Evolutionary conservation across 37 sponge, comb jelly and placozoan genomes (phyloP), one percentile per base, ranked within the genome.

Genomic region (Sycon ciliatum): DNA sequence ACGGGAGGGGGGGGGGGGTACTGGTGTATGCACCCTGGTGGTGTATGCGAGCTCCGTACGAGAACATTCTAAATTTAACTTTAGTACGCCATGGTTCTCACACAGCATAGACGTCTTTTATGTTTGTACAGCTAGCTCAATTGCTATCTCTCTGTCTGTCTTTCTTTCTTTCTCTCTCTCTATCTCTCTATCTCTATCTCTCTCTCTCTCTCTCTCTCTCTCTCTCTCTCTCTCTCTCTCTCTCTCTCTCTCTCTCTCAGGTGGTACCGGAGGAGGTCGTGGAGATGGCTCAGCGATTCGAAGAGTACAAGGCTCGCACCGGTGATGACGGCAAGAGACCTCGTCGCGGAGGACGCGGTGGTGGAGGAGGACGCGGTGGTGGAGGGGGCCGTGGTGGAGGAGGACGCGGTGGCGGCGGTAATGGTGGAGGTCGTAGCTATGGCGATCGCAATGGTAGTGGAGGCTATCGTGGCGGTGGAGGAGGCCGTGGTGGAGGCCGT

Each of bases 351-450:
- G 13, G 53, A 18, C 16, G 53, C 18, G 13, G 16, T 20, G 53
- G 18, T 24, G 63, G 63, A 23, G 63, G 63, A 11, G 63, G 63
- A 11, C 63, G 63, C 26, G 63, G 63, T 9, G 31, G 63, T 11
- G 31, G 63, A 60, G 63, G 63, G 22, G 63, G 26, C 63, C 63
- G 63, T 9, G 13, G 49, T 18, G 9, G 49, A 13, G 49, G 49
- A 42, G 49, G 49, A 42, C 49, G 13, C 13, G 49, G 13, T 18
- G 13, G 49, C 13, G 13, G 49, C 13, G 49, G 49, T 13, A 13
- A 13, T 18, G 13, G 49, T 18, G 13, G 49, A 42, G 49, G 49
- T 42, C 13, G 49, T 13, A 42, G 49, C 13, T 42, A 42, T 13
- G 49, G 49, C n/a, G n/a, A n/a, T n/a, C n/a, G n/a, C n/a, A n/a